phyloP scores from a whole-genome alignment of 2,797 vertebrate genomes.

The Sebastes cheni region DNA sequence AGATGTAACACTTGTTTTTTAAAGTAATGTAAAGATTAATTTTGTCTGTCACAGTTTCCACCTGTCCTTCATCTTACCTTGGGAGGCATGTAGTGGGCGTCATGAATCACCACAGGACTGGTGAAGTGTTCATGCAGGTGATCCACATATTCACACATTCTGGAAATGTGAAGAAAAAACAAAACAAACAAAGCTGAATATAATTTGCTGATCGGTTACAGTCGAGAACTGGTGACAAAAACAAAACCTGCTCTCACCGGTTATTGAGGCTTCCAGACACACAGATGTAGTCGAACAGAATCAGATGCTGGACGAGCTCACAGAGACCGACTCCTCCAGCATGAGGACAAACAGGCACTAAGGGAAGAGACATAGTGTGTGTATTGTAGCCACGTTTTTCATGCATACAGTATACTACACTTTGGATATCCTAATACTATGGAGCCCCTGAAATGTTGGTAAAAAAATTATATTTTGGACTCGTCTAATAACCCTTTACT shows the following conservation, averaged over 20 bases:
- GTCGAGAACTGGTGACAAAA: background rate
- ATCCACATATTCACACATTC: slow-evolving; percentile 91
- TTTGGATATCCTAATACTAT: no score
- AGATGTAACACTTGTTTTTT: background rate
- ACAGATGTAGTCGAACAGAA: slow-evolving; percentile 85
- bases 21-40: background rate
- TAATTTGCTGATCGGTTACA: background rate
- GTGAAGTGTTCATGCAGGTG: slow-evolving; percentile 90
- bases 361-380: background rate
- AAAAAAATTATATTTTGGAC: background rate
- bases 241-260: slow-evolving; percentile 62
- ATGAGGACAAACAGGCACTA: slow-evolving; percentile 89
- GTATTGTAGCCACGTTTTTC: background rate
- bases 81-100: slow-evolving; percentile 86
- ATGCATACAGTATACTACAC: background rate
- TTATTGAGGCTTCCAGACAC: slow-evolving; percentile 80
- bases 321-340: slow-evolving; percentile 87
- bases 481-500: background rate
- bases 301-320: slow-evolving; percentile 87
- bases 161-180: slow-evolving; percentile 36
- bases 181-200: background rate
- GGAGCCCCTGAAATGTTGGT: background rate
- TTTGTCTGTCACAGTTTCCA: no score
- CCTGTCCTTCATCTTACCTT: slow-evolving; percentile 67
- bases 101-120: slow-evolving; percentile 81